A percentile compares a stretch with the other conserved stretches of the same genome.
These are phyloP conservation scores for Ptyas mucosa DNA, from an alignment of 2,113 vertebrate genomes.

Conservation along the genomic window DNA sequence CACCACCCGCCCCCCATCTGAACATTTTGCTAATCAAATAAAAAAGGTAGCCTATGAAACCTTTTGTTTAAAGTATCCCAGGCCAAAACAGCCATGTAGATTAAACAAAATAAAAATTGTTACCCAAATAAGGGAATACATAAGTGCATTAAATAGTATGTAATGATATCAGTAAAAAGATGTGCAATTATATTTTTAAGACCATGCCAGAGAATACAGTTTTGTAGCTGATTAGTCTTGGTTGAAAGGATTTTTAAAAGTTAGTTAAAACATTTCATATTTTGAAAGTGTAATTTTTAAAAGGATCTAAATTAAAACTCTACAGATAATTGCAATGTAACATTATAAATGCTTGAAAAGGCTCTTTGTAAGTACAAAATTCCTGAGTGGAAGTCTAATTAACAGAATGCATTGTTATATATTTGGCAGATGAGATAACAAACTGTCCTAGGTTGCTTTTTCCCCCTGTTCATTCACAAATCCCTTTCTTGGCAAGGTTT, in stretches of 20 bases:
- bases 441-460: background rate
- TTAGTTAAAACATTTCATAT: background rate
- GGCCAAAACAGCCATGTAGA: background rate
- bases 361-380: background rate
- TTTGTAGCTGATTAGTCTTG: background rate
- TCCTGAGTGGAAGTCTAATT: background rate
- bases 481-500: too few species aligned
- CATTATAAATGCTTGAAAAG: background rate
- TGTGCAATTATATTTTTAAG: background rate
- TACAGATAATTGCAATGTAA: background rate
- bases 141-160: background rate
- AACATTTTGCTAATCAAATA: background rate
- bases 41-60: background rate
- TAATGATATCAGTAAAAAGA: background rate
- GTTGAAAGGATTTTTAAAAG: background rate
- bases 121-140: slow-evolving; percentile 18
- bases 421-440: background rate
- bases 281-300: slow-evolving; percentile 12
- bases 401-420: background rate
- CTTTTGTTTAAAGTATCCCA: slow-evolving; percentile 18
- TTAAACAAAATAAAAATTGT: slow-evolving; percentile 25
- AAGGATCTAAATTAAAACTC: background rate
- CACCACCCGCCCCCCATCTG: background rate
- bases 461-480: too few species aligned
- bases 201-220: background rate